These are phyloP conservation scores for Microcaecilia unicolor DNA, from an alignment of 2,797 vertebrate genomes.

Conservation along the genomic window DNA sequence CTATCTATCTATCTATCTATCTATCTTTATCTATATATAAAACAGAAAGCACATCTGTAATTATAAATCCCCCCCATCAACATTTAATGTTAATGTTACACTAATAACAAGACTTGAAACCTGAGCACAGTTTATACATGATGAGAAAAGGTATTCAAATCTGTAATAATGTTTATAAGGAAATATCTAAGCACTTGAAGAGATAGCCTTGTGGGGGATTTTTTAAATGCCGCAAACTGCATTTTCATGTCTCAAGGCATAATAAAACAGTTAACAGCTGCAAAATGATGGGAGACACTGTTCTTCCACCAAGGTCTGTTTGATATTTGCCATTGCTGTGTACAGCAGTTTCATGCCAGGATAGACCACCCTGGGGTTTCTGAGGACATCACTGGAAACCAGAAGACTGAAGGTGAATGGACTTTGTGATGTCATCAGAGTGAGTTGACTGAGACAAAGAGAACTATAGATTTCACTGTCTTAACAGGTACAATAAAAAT, in stretches of 20 bases:
- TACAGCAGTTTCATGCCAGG: no score
- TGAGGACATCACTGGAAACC: no score
- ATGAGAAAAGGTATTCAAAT: constrained; percentile 46
- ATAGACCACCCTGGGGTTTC: no score
- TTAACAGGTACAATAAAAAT: no score
- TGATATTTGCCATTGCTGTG: no score
- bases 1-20: no score
- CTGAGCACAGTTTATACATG: constrained; percentile 45
- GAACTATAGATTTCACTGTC: no score
- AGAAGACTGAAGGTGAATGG: no score
- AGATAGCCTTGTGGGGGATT: constrained; percentile 25
- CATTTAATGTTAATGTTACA: constrained; percentile 34
- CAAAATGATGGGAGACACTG: constrained; percentile 44
- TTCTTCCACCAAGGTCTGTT: constrained; percentile 48
- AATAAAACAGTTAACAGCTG: constrained; percentile 54
- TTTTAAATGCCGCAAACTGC: constrained; percentile 44
- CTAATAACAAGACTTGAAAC: constrained; percentile 34
- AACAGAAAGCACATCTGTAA: constrained; percentile 22
- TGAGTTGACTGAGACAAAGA: no score
- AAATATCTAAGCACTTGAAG: constrained; percentile 51
- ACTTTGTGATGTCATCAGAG: no score
- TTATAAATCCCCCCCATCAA: no score
- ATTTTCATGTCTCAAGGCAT: constrained; percentile 44
- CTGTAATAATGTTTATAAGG: constrained; percentile 50
- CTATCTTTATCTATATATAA: no score